Base-by-base conservation (phyloP, 92 coral and sea anemone genomes). In the Plumapathes pennacea region DNA sequence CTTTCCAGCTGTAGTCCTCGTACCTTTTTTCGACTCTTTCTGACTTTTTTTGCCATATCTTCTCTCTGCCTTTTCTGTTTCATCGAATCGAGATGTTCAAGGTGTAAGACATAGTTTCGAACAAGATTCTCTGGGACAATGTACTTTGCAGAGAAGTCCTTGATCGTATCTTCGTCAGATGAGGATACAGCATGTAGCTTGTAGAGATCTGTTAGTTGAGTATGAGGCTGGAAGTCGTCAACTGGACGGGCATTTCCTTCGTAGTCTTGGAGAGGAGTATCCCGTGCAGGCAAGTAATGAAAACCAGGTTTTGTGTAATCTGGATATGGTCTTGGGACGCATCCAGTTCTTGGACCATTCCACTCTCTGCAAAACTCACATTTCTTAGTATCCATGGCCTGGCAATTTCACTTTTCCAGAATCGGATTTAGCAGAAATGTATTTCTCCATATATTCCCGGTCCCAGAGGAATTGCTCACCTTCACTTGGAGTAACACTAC, bases 321-420 rank as follows among this genome's bases (percentile, higher is more conserved):
- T n/a, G 88, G 82, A 50, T 81, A 81, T 19, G 88, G 88, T 47
- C 77, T 57, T 13, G 77, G 88, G 10, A 81, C 72, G 22, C 32
- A 40, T 30, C 28, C 62, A 55, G 75, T 71, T 12, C 31, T 46
- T 1, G 86, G 74, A 22, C 86, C 75, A 29, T 21, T 47, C 80
- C 74, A 79, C 45, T 14, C 25, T 34, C 18, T 39, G 46, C 86
- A 71, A 38, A 71, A 72, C n/a, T 71, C 57, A 57, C 86, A 72
- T 38, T 55, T 46, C 20, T 68, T 46, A 70, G 50, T 58, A 70
- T 22, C 68, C 77, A 25, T 70, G 77, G 25, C 69, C 69, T 33
- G 77, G 77, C 23, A 38, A 44, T 25, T 68, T 55, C 6, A 13
- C 7, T 60, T 58, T 70, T 24, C 29, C 49, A 57, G 77, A 34